These are phyloP conservation scores for Anarrhichthys ocellatus DNA, from an alignment of 2,113 vertebrate genomes.

Conservation along the genomic window DNA sequence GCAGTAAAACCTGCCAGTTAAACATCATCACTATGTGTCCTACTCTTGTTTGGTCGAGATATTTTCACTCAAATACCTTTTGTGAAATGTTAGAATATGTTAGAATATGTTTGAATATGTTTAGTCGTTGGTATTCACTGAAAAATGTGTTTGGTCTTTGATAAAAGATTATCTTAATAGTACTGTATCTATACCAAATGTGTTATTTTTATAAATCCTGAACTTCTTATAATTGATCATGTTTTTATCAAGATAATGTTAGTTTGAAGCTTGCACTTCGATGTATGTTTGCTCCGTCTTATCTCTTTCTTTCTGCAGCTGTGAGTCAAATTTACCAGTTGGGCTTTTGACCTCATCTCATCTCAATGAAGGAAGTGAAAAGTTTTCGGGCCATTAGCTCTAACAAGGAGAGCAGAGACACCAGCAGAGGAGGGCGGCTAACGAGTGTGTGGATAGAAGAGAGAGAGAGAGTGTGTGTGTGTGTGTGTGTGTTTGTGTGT, in stretches of 20 bases:
- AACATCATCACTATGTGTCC: too few relatives aligned
- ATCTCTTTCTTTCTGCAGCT: background rate
- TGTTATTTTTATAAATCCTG: too few relatives aligned
- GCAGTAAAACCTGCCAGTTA: background rate
- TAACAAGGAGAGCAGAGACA: constrained; percentile 7
- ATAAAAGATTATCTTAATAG: background rate
- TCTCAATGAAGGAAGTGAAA: constrained; percentile 17
- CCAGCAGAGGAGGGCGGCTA: too few relatives aligned
- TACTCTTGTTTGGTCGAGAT: too few relatives aligned
- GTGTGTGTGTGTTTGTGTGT: too few relatives aligned
- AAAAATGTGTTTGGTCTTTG: background rate
- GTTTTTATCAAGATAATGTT: background rate
- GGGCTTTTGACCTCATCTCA: background rate
- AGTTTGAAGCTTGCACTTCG: background rate
- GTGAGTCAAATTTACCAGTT: background rate
- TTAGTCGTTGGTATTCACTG: background rate
- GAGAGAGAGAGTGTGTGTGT: too few relatives aligned
- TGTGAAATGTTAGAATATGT: background rate
- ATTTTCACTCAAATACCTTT: too few relatives aligned
- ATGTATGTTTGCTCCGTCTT: rapidly evolving
- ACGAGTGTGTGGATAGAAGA: too few relatives aligned
- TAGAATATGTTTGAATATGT: background rate
- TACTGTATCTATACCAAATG: background rate
- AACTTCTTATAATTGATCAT: background rate
- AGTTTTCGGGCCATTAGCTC: constrained; percentile 4